Percentiles rank a stretch among this genome's conserved stretches.
Evolutionary conservation across 2,888 invertebrate species (phyloP).

Genomic region (Diarsia brunnea): DNA sequence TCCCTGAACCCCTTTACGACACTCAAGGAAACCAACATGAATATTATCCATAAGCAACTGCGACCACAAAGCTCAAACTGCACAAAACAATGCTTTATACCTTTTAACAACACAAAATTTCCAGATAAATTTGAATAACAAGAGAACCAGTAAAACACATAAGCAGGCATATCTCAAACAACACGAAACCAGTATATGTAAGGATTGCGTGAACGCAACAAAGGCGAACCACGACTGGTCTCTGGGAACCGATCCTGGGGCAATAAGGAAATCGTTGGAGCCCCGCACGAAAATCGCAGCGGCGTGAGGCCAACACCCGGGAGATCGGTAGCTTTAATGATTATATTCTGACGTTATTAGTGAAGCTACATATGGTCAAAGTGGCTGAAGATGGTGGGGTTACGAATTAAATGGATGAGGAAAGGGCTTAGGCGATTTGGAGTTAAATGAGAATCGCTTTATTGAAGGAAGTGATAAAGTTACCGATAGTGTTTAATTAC

Average conservation of each 20-base stretch:
- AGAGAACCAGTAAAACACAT: conserved; percentile 52
- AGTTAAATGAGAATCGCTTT: background rate
- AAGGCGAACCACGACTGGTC: conserved; percentile 72
- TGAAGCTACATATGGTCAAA: conserved; percentile 33
- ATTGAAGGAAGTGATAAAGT: background rate
- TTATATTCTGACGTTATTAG: conserved; percentile 77
- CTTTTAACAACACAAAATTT: conserved; percentile 36
- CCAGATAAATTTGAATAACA: conserved; percentile 59
- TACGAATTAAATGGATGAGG: conserved; percentile 2
- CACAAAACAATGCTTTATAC: conserved; percentile 41
- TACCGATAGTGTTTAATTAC: background rate
- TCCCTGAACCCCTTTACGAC: conserved; percentile 15
- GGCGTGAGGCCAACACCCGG: conserved; percentile 78
- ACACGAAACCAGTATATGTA: conserved; percentile 47
- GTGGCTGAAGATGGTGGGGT: conserved; percentile 1
- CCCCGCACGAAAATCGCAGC: conserved; percentile 84
- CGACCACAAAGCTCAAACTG: conserved; percentile 18
- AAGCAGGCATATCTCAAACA: conserved; percentile 49
- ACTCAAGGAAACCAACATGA: conserved; percentile 31
- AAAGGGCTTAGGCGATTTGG: too few relatives aligned
- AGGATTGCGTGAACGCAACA: conserved; percentile 78
- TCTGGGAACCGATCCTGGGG: conserved; percentile 83
- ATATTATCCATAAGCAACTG: conserved; percentile 34
- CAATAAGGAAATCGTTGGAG: conserved; percentile 87
- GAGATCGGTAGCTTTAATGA: conserved; percentile 79